A percentile compares a stretch with the other conserved stretches of the same genome.
phyloP scores from a whole-genome alignment of 2,113 vertebrate genomes.

The Candoia aspera region DNA sequence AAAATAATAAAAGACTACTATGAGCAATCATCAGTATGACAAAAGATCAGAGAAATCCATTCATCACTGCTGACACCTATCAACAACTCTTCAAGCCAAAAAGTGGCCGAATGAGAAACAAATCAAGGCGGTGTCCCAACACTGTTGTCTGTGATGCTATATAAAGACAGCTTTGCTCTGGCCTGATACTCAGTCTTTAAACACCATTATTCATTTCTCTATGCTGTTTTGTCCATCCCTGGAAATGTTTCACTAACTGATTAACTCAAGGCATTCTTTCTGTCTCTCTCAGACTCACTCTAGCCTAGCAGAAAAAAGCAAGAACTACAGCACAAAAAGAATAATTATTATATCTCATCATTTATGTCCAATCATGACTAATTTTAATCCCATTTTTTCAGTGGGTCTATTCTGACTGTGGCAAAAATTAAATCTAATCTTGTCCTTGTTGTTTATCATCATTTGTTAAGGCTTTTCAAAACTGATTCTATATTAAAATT shows the following conservation, averaged over 20 bases:
- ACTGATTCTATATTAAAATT: not conserved
- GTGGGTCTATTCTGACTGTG: not conserved
- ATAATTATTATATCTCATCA: not conserved
- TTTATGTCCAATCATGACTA: not conserved
- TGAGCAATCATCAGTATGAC: conserved; percentile 72
- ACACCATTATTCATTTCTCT: conserved; percentile 33
- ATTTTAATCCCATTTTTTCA: not conserved
- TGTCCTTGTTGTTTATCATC: not conserved
- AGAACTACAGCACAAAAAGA: conserved; percentile 9
- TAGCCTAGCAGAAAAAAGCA: not conserved
- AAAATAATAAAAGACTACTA: conserved; percentile 73
- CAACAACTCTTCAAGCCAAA: conserved; percentile 66
- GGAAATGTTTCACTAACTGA: conserved; percentile 33
- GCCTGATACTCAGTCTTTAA: not conserved
- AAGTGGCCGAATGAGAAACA: conserved; percentile 33
- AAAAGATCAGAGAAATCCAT: conserved; percentile 72
- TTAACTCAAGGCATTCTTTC: conserved; percentile 14
- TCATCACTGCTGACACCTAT: conserved; percentile 67
- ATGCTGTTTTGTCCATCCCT: conserved; percentile 20
- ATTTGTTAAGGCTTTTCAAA: not conserved
- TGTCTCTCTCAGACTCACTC: conserved; percentile 11
- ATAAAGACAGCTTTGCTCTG: conserved; percentile 37
- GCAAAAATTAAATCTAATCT: not conserved
- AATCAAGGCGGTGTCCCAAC: conserved; percentile 54
- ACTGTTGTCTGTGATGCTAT: conserved; percentile 47